These are phyloP conservation scores for Melanerpes aurifrons DNA, from an alignment of 2,113 vertebrate species.

Conservation along the genomic window DNA sequence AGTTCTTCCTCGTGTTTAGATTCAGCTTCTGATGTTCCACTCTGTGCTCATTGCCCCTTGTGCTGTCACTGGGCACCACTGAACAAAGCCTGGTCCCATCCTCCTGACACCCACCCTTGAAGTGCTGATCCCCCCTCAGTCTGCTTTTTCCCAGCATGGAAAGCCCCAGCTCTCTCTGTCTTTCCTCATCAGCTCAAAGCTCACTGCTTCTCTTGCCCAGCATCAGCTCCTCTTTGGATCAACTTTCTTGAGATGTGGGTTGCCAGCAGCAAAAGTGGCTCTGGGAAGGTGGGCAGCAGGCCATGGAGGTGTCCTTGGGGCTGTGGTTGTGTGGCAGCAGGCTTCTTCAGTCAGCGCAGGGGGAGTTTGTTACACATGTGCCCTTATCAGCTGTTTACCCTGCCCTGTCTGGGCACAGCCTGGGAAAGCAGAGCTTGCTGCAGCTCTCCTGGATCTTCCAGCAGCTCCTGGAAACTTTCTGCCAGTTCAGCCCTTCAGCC, in stretches of 20 bases:
- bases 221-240: not conserved
- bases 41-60: too few relatives aligned
- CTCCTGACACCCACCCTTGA: too few relatives aligned
- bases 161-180: too few relatives aligned
- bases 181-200: not conserved
- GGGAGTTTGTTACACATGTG: not conserved
- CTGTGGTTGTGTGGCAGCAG: rapidly evolving
- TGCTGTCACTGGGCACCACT: too few relatives aligned
- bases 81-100: too few relatives aligned
- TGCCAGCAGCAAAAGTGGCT: not conserved
- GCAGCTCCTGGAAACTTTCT: slow-evolving; percentile 25
- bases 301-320: not conserved
- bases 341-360: not conserved
- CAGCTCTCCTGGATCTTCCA: not conserved
- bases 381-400: not conserved
- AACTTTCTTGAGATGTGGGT: not conserved
- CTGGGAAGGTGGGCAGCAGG: rapidly evolving
- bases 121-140: too few relatives aligned
- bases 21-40: too few relatives aligned
- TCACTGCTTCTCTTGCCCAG: slow-evolving; percentile 16
- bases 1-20: too few relatives aligned
- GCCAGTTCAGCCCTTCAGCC: rapidly evolving
- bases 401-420: rapidly evolving
- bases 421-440: not conserved
- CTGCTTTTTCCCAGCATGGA: too few relatives aligned